These are phyloP conservation scores for Tragulus kanchil DNA, from an alignment of 2,113 vertebrate genomes.

Conservation along the genomic window DNA sequence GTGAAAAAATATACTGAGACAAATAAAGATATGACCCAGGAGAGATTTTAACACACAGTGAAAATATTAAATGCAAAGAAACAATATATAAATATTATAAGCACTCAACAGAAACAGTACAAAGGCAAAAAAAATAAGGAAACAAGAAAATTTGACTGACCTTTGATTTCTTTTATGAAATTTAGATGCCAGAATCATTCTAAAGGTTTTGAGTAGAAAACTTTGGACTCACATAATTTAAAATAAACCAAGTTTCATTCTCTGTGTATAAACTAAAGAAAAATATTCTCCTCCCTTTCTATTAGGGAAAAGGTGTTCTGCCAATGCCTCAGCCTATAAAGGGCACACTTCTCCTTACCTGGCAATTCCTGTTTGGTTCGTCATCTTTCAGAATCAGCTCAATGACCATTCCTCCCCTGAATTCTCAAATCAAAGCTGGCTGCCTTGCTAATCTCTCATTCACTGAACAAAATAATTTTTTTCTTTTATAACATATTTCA, in stretches of 20 bases:
- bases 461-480: not conserved
- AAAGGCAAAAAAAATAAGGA: not conserved
- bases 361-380: not conserved
- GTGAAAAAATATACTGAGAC: not conserved
- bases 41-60: not conserved
- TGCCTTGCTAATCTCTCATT: not conserved
- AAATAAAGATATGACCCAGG: not conserved
- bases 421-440: not conserved
- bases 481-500: not conserved
- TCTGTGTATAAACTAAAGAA: not conserved
- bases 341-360: not conserved
- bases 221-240: not conserved
- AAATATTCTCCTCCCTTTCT: not conserved
- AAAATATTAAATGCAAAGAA: constrained; percentile 50
- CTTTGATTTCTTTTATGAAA: constrained; percentile 19
- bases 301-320: not conserved
- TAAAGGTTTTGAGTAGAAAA: not conserved
- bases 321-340: not conserved
- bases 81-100: not conserved
- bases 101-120: not conserved
- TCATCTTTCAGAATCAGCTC: not conserved
- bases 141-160: not conserved
- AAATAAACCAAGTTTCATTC: constrained; percentile 1
- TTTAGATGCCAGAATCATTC: not conserved
- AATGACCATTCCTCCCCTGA: not conserved